Evolutionary conservation across 2,888 invertebrate genomes (phyloP), one percentile per base, ranked within the genome.

Genomic region (Capitulum mitella): DNA sequence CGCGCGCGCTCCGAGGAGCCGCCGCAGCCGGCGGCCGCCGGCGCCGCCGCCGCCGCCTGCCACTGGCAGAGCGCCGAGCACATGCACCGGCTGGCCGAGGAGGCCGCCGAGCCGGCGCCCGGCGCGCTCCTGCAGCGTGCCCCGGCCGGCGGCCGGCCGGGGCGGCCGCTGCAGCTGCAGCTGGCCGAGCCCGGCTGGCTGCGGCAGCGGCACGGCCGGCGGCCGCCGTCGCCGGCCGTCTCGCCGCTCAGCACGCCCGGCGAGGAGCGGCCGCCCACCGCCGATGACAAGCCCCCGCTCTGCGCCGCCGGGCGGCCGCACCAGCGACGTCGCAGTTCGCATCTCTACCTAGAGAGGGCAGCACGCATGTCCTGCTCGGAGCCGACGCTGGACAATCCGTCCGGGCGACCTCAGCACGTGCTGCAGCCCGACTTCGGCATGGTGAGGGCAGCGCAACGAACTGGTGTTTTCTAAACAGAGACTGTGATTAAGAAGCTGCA

Each of bases 141-240:
- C 84, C 83, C 78, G 83, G 82, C 61, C 83, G 83, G 12, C 84
- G 83, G 81, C 85, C 85, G 51, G 82, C 81, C 34, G 84, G 83
- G 40, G 83, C 82, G 76, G 84, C 83, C 43, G 81, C 80, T 3
- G 85, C 85, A 70, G 84, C 84, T 76, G 84, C 81, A 78, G 84
- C 84, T 46, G 84, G 79, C 5, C 82, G 82, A 80, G 83, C 83
- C 14, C 82, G 82, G 12, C 85, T 84, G 1, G 85, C 85, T 79
- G 84, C 85, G 40, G 83, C 81, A 40, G 83, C 84, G 5, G 81
- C 83, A 40, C 81, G 81, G 10, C 84, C 82, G 84, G 84, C 84
- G 10, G 81, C 80, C 1, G 83, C 84, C 64, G 83, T 82, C 16
- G 84, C 80, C 43, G 83, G 78, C n/a, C 84, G 82, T 74, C 82